These are phyloP conservation scores for Drosophila meridiana DNA, from an alignment of 2,888 invertebrate species.

Conservation along the genomic window DNA sequence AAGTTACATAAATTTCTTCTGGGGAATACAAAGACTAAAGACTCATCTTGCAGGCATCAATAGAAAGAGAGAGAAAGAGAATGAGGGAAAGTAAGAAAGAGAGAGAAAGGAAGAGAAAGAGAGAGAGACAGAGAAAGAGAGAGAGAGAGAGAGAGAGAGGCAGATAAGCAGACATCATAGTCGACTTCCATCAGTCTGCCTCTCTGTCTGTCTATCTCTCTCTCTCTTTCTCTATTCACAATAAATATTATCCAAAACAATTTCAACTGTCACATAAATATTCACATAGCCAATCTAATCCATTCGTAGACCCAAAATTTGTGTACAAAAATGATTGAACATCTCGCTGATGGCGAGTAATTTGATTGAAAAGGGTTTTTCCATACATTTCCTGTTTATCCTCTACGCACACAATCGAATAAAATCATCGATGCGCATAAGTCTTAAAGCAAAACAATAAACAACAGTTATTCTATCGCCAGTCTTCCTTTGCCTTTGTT, in stretches of 20 bases:
- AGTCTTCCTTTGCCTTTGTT: neutral
- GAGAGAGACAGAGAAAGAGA: neutral
- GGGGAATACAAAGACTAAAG: too few relatives aligned
- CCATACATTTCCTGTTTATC: slow-evolving; percentile 7
- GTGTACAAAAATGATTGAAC: slow-evolving; percentile 55
- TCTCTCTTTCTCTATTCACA: neutral
- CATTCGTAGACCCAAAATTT: neutral
- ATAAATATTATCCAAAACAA: neutral
- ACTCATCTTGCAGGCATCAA: too few relatives aligned
- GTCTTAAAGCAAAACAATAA: slow-evolving; percentile 21
- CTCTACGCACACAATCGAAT: slow-evolving; percentile 52
- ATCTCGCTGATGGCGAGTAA: slow-evolving; percentile 50
- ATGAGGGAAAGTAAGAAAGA: too few relatives aligned
- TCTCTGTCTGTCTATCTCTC: neutral
- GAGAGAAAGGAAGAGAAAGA: neutral
- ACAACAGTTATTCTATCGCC: slow-evolving; percentile 24
- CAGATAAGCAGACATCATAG: too few relatives aligned
- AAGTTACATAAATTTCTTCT: too few relatives aligned
- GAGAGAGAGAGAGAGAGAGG: too few relatives aligned
- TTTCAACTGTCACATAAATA: neutral
- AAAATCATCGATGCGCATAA: slow-evolving; percentile 61
- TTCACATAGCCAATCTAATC: neutral
- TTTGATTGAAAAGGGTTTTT: slow-evolving; percentile 75
- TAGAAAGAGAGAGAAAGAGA: neutral
- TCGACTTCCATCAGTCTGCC: too few relatives aligned